Evolutionary conservation across 2,113 vertebrate genomes (phyloP), one percentile per base, ranked within the genome.

Genomic region (Passer domesticus): DNA sequence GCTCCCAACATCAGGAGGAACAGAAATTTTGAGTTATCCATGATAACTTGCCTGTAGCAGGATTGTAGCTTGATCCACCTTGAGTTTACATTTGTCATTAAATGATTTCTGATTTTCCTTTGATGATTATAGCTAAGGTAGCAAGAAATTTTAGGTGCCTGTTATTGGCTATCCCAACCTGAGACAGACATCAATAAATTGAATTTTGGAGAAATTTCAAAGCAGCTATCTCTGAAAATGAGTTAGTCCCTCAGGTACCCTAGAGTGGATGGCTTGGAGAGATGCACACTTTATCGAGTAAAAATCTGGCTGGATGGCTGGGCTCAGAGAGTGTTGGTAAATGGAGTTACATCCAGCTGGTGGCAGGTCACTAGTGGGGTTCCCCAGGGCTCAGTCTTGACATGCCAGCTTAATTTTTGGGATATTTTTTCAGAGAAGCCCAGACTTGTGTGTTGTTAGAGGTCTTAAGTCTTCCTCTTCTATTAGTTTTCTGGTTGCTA

Each of bases 401-500:
- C 2, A 5, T 10, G 3, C 7, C 20, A 47, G 7, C 15, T 77
- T 3, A 0, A 12, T 83, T 86, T 82, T 56, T 4, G 4, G n/a
- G 27, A 11, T 27, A 20, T 52, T 88, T 92, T 86, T 77, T 68
- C 47, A 77, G 33, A 23, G n/a, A 92, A 90, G 21, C 9, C 3
- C 1, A 47, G 69, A 59, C 21, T 63, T 69, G 27, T 27, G 1
- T 20, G 2, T 66, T 83, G 11, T 35, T 75, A 44, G 31, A 63
- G 30, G 60, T 15, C 27, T 59, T 68, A 44, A 2, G 6, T 23
- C 30, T 28, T 59, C 43, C 47, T 70, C 30, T 85, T 55, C 50
- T 75, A 25, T 66, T 37, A 63, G 33, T 64, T 92, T 90, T 85
- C 50, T 77, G 43, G 47, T 78, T 81, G 73, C 44, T 92, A 28